A percentile compares a stretch with the other conserved stretches of the same genome.
Conservation (phyloP, 2,888 invertebrate genomes). For the Eledone cirrhosa region DNA sequence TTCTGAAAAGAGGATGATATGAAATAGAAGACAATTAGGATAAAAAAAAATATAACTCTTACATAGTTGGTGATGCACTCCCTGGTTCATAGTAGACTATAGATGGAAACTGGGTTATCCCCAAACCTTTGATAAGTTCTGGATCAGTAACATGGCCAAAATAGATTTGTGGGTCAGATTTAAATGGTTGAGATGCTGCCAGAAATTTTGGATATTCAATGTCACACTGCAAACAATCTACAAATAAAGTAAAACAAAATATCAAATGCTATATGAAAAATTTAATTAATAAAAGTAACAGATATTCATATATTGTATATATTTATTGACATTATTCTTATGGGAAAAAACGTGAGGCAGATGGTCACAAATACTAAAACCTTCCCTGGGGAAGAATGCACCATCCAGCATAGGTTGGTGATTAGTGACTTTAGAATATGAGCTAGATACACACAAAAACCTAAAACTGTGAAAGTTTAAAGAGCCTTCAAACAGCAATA, state of each 20-base stretch:
- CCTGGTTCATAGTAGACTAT: conserved; percentile 40
- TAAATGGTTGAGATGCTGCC: conserved; percentile 44
- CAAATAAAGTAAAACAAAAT: conserved; percentile 17
- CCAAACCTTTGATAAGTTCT: conserved; percentile 36
- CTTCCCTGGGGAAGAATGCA: no score
- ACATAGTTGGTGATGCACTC: conserved; percentile 36
- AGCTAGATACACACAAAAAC: no score
- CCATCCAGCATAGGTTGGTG: no score
- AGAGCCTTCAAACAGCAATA: no score
- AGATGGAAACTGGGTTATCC: conserved; percentile 37
- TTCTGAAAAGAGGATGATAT: no score
- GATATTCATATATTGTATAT: no score
- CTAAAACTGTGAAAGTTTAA: no score
- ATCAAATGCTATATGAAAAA: not conserved
- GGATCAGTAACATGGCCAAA: conserved; percentile 43
- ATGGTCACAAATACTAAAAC: no score
- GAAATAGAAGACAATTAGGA: not conserved
- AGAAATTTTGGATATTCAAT: conserved; percentile 45
- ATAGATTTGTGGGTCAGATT: conserved; percentile 42
- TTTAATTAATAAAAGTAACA: no score
- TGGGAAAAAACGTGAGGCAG: no score
- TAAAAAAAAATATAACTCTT: not conserved
- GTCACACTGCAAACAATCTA: conserved; percentile 44
- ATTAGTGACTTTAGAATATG: no score
- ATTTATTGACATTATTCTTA: no score